Base-by-base conservation (phyloP, 2,797 vertebrate genomes). In the Pangasius macronema region DNA sequence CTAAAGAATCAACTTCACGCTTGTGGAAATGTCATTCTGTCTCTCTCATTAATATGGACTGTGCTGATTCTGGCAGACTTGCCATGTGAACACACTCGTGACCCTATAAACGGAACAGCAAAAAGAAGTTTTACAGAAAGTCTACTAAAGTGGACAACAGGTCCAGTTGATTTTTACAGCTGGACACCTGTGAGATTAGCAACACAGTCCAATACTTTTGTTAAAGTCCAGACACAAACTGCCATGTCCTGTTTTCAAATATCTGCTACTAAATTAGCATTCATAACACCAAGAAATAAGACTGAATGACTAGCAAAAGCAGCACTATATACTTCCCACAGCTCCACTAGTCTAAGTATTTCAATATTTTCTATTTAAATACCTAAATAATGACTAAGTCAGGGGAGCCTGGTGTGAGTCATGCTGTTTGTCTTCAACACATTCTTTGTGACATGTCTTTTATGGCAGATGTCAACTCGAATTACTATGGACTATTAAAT, bases 401-500 rank as follows among this genome's bases (percentile, higher is more conserved):
- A 46, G 2, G 13, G 24, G 27, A 80, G 77, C 53, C 53, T 81
- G 55, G 5, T 39, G 53, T 59, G 30, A 80, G 33, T 80, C 33
- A 59, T 61, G 36, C 55, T 61, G 55, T 59, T 39, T 14, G 18
- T 59, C n/a, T 51, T 53, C 11, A 55, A 51, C 39, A 36, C 49
- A 14, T 84, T 39, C 16, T 53, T 83, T 83, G 33, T 33, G 42
- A 30, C 1, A 51, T 42, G 24, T 27, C 36, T 83, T 81, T 42
- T 57, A 79, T 57, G 53, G 33, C 22, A 81, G 36, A 61, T 61
- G 55, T 81, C 77, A 81, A 61, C 33, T 81, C 77, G 27, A 81
- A 81, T 81, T 61, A 81, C 53, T 14, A 16, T 27, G 36, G 33
- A 4, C 22, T 61, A 81, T 30, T 30, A 80, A 39, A 80, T 81